These are phyloP conservation scores for Xestia xanthographa DNA, from an alignment of 2,888 invertebrate genomes.

Conservation along the genomic window DNA sequence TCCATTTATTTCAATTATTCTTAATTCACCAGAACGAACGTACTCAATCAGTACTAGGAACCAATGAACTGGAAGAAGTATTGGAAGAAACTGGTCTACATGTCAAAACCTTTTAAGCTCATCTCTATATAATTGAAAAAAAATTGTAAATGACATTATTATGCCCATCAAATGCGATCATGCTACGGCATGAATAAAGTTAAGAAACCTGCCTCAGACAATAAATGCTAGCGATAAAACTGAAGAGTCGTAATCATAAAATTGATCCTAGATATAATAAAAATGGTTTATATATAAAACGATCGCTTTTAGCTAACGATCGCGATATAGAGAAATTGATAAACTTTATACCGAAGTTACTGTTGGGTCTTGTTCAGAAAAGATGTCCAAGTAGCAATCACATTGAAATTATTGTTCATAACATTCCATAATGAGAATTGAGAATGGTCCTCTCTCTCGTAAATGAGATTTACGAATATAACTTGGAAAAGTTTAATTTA, in stretches of 20 bases:
- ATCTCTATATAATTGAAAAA: slow-evolving; percentile 15
- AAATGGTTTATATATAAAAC: slow-evolving; percentile 53
- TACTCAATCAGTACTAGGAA: slow-evolving; percentile 28
- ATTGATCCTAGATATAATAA: slow-evolving; percentile 64
- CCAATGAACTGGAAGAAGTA: slow-evolving; percentile 31
- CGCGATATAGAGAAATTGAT: slow-evolving; percentile 40
- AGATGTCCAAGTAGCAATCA: slow-evolving; percentile 7
- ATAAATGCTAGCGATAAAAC: slow-evolving; percentile 62
- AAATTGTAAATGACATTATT: slow-evolving; percentile 45
- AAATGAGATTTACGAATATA: slow-evolving; percentile 63
- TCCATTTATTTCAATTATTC: slow-evolving; percentile 56
- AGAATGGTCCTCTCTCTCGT: slow-evolving; percentile 56
- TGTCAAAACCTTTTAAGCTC: slow-evolving; percentile 22
- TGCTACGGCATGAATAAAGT: slow-evolving; percentile 47
- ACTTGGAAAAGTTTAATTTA: slow-evolving; percentile 60
- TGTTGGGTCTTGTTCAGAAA: background rate
- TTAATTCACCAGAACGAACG: slow-evolving; percentile 39
- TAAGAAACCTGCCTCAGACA: slow-evolving; percentile 43
- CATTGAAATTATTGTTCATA: slow-evolving; percentile 43
- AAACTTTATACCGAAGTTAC: slow-evolving; percentile 28
- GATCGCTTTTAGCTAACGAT: slow-evolving; percentile 55
- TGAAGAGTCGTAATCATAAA: slow-evolving; percentile 63
- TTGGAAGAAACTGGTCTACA: slow-evolving; percentile 40
- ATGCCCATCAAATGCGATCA: slow-evolving; percentile 50
- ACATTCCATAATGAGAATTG: slow-evolving; percentile 45